Evolutionary conservation across 2,113 vertebrate species (phyloP).

Genomic region (Thamnophis sirtalis): DNA sequence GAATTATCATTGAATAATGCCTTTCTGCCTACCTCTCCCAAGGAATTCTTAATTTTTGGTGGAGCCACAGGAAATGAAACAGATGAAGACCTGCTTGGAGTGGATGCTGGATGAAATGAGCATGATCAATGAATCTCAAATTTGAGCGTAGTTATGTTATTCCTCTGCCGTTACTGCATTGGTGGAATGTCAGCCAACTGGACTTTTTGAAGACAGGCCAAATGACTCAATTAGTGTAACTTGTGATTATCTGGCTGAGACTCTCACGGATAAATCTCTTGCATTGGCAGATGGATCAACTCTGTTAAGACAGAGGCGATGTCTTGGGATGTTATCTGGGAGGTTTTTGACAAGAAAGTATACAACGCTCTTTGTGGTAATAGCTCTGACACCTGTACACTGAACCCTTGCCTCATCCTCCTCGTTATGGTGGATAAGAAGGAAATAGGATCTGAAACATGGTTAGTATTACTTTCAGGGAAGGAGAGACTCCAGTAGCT

Average conservation of each 20-base stretch:
- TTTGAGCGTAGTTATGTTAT: not conserved
- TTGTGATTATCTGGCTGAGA: not conserved
- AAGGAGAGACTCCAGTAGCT: not conserved
- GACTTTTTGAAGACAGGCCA: not conserved
- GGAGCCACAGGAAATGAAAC: not conserved
- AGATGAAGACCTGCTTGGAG: not conserved
- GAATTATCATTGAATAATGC: not conserved
- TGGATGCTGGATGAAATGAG: not conserved
- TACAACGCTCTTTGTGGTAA: not conserved
- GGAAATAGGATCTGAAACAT: not conserved
- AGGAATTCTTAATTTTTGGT: not conserved
- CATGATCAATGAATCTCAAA: not conserved
- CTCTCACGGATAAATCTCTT: not conserved
- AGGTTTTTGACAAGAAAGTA: not conserved
- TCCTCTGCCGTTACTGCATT: not conserved
- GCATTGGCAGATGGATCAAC: not conserved
- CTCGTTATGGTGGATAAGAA: not conserved
- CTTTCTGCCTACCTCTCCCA: not conserved
- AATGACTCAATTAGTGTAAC: not conserved
- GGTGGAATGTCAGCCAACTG: not conserved
- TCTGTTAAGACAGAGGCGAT: not conserved
- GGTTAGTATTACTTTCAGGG: not conserved
- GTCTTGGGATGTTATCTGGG: not conserved
- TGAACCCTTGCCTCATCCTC: not conserved
- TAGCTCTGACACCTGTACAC: not conserved